phyloP scores from a whole-genome alignment of 2,888 invertebrate genomes.

The Diadromus collaris region DNA sequence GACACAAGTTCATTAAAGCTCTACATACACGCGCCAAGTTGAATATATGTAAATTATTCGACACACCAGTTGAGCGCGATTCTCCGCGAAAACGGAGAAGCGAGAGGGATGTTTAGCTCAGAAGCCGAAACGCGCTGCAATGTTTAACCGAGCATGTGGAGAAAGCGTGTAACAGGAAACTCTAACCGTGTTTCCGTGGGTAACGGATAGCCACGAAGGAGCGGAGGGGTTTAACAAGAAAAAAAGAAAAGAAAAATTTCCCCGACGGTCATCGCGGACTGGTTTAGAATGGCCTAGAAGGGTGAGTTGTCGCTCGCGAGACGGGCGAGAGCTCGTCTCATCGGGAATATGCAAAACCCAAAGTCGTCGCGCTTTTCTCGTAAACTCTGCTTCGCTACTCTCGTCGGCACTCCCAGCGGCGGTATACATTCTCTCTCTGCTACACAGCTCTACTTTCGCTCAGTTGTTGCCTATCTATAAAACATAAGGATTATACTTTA shows the following conservation, averaged over 20 bases:
- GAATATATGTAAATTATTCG: constrained; percentile 43
- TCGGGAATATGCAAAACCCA: constrained; percentile 59
- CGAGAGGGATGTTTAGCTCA: background rate
- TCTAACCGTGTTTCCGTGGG: constrained; percentile 9
- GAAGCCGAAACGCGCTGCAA: constrained; percentile 7
- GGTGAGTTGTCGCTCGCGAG: constrained; percentile 14
- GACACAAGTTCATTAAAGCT: background rate
- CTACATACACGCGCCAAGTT: background rate
- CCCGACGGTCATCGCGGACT: constrained; percentile 47
- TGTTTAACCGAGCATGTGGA: constrained; percentile 14
- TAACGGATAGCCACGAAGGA: constrained; percentile 17
- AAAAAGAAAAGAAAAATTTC: constrained; percentile 22
- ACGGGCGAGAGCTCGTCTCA: constrained; percentile 31
- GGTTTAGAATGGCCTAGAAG: background rate
- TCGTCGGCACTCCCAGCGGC: constrained; percentile 11
- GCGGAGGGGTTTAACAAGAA: background rate
- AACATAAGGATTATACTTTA: constrained; percentile 75
- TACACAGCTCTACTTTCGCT: constrained; percentile 13
- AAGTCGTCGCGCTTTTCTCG: constrained; percentile 57
- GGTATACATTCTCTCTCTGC: constrained; percentile 5
- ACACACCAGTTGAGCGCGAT: background rate
- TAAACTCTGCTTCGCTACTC: constrained; percentile 48
- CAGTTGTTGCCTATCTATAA: constrained; percentile 68
- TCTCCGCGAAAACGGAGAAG: background rate
- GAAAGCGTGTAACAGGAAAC: constrained; percentile 17